Evolutionary conservation across 2,113 vertebrate genomes (phyloP), one percentile per base, ranked within the genome.

Genomic region (Thinocorus orbignyianus): DNA sequence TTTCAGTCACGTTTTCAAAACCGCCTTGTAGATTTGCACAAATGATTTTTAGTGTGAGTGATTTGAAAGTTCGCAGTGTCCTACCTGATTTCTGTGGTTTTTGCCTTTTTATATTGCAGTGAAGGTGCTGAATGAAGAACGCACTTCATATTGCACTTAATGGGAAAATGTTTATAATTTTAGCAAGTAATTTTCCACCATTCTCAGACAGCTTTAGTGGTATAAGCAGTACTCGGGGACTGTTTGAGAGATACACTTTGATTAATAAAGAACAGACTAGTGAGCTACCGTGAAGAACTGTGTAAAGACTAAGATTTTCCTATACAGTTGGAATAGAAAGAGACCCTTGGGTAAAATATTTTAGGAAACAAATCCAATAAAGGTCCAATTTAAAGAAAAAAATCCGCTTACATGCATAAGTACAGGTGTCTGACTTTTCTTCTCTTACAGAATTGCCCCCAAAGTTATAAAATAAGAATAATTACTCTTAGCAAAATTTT

Each of bases 401-500:
- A 71, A 77, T 90, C 48, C 54, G 72, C 87, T 94, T 94, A 92
- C 9, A 55, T 65, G 39, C 51, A 5, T 85, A 93, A 94, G 81
- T 88, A 39, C 48, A 90, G 48, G 10, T 92, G 70, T 82, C 72
- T 93, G 90, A 80, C 65, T 89, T 92, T 89, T 68, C 17, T 11
- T 61, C 14, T 83, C 58, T 81, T 79, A 54, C 66, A 93, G 33
- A 82, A 74, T 88, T 93, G 35, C 35, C 30, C 65, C 18, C 33
- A 24, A 90, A 92, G 33, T 93, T 96, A 88, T 74, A 57, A 89
- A 95, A 86, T 93, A 92, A 91, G 74, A 90, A 86, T 82, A 95
- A 96, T 88, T 88, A 65, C 94, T 92, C 86, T 48, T 90, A 92
- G 97, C 33, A 95, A 90, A 79, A 42, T 62, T 91, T 95, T 95